Evolutionary conservation across 1,140 invertebrate species (phyloP).

Genomic region (Babylonia areolata): DNA sequence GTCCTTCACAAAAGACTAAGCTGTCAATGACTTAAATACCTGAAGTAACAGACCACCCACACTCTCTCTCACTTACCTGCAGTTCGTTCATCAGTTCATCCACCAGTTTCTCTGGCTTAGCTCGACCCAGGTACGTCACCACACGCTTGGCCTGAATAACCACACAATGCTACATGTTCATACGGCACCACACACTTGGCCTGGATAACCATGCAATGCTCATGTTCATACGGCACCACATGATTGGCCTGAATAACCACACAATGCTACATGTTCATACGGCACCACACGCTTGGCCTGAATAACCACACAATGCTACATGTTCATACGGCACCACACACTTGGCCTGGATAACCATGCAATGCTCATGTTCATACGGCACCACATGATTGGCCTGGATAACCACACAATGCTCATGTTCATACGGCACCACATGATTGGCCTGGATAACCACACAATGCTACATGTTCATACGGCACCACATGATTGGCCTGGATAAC

Average conservation of each 20-base stretch:
- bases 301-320: neutral
- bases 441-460: slow-evolving; percentile 80
- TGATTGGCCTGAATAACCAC: slow-evolving; percentile 91
- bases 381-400: slow-evolving; percentile 94
- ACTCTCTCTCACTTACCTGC: slow-evolving; percentile 47
- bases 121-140: slow-evolving; percentile 91
- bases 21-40: no score
- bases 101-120: slow-evolving; percentile 91
- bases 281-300: slow-evolving; percentile 96
- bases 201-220: slow-evolving; percentile 76
- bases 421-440: slow-evolving; percentile 95
- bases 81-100: slow-evolving; percentile 98
- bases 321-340: slow-evolving; percentile 94
- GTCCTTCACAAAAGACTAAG: no score
- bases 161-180: neutral
- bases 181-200: slow-evolving; percentile 96
- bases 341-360: slow-evolving; percentile 85
- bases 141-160: slow-evolving; percentile 91
- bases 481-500: slow-evolving; percentile 91
- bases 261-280: no score
- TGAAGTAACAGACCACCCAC: no score
- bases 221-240: slow-evolving; percentile 90
- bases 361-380: slow-evolving; percentile 82
- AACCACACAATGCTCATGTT: no score
- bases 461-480: slow-evolving; percentile 86